phyloP scores from a whole-genome alignment of 2,888 invertebrate species.

The Lepidonotus clava region DNA sequence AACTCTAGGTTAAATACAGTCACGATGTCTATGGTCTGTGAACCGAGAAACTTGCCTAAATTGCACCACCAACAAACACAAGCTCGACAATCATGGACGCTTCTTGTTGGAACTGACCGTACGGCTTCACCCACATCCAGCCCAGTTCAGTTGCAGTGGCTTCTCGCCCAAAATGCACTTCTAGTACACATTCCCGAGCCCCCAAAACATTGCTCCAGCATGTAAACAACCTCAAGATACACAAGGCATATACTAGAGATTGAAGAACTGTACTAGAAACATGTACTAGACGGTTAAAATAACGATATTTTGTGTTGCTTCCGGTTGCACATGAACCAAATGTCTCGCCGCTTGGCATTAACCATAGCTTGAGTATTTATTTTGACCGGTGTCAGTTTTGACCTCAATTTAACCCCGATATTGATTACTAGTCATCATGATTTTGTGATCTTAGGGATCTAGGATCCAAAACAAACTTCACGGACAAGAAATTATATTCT shows the following conservation, averaged over 20 bases:
- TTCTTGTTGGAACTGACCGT: neutral
- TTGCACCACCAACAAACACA: neutral
- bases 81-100: constrained; percentile 17
- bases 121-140: no score
- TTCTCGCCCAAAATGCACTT: no score
- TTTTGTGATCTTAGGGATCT: constrained; percentile 9
- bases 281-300: neutral
- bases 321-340: neutral
- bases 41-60: no score
- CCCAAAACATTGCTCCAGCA: neutral
- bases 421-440: neutral
- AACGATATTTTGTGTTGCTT: constrained; percentile 20
- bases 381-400: constrained; percentile 15
- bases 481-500: neutral
- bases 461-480: constrained; percentile 15
- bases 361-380: constrained; percentile 22
- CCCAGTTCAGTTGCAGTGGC: no score
- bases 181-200: no score
- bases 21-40: no score
- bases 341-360: neutral
- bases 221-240: neutral
- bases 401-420: neutral
- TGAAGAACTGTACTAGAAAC: no score
- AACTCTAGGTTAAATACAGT: no score
- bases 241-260: no score